Base-by-base conservation (phyloP, 2,888 invertebrate genomes). In the Cylindroiulus punctatus region DNA sequence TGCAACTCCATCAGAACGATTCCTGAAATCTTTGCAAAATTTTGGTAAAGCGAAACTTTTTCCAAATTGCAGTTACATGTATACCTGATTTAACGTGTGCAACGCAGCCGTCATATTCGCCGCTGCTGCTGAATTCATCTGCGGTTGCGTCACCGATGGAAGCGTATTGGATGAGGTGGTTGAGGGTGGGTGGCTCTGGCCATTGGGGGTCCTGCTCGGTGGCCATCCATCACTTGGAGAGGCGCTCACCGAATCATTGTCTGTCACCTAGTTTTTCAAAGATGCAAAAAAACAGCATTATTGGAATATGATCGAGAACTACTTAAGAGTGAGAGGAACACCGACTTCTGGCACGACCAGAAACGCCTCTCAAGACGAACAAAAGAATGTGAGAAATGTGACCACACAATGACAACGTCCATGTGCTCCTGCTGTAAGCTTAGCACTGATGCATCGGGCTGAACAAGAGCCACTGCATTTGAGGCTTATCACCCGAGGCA, bases 21-120 rank as follows among this genome's bases (percentile, higher is more conserved):
- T 32, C 19, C 26, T 47, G 40, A 12, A 17, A 1, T 12, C 19
- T 36, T 1, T 30, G 22, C 81, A 32, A 2, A 81, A 32, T 47
- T 47, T 47, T 17, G 17, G 10, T 17, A 47, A 47, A 14, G 47
- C 47, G 14, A 14, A 47, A 10, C 8, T 14, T 47, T 5, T 47
- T 47, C 17, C 47, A 47, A 47, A 47, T 47, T 10, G 10, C 5
- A n/a, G 19, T n/a, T n/a, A n/a, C n/a, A n/a, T n/a, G n/a, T n/a
- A 84, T 84, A 92, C 91, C 90, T 92, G 92, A 88, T 90, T 91
- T 86, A 91, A 89, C 57, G 91, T 91, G 10, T 91, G 91, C 42
- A 92, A 89, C 26, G 92, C 91, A 30, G 91, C 91, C 87, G 91
- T 91, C 47, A 91, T 90, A 86, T 90, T 90, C n/a, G 90, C 90